Percentiles rank a stretch among this genome's conserved stretches.
phyloP scores from a whole-genome alignment of 2,888 invertebrate species.

The Anarsia innoxiella region DNA sequence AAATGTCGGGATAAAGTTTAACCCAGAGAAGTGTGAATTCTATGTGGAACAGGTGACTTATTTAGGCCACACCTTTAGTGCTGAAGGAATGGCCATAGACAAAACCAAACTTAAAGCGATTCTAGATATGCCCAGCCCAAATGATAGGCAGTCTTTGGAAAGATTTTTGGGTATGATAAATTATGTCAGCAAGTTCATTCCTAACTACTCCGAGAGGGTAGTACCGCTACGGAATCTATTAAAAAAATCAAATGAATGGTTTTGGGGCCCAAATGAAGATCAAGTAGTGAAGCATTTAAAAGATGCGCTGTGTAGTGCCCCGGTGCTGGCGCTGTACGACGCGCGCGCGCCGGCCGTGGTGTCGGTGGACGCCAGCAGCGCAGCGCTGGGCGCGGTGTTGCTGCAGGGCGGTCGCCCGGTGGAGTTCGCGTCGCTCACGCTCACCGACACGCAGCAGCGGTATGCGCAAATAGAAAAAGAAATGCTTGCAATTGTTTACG shows the following conservation, averaged over 20 bases:
- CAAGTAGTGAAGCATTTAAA: constrained; percentile 15
- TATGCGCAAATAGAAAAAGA: constrained; percentile 30
- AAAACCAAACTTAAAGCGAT: constrained; percentile 17
- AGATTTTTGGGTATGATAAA: constrained; percentile 23
- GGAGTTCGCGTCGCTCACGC: constrained; percentile 13
- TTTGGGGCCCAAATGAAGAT: constrained; percentile 13
- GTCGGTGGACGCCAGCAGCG: constrained; percentile 21
- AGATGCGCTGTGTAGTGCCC: constrained; percentile 7
- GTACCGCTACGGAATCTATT: constrained; percentile 10
- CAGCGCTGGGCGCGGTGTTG: constrained; percentile 20
- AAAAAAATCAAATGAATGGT: constrained; percentile 19
- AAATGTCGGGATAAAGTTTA: constrained; percentile 17
- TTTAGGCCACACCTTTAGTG: constrained; percentile 4
- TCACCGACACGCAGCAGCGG: constrained; percentile 17
- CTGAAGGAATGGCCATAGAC: constrained; percentile 11
- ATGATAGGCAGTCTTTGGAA: constrained; percentile 16
- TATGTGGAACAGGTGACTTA: constrained; percentile 13
- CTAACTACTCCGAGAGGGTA: constrained; percentile 19
- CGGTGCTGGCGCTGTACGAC: constrained; percentile 15
- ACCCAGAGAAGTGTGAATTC: constrained; percentile 16
- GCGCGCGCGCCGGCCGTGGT: constrained; percentile 13
- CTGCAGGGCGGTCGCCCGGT: constrained; percentile 20
- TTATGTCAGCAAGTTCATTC: constrained; percentile 24
- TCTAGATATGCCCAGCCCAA: constrained; percentile 16
- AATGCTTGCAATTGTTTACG: constrained; percentile 27